A percentile compares a stretch with the other conserved stretches of the same genome.
These are phyloP conservation scores for Dynastes hyllus DNA, from an alignment of 2,888 invertebrate species.

Conservation along the genomic window DNA sequence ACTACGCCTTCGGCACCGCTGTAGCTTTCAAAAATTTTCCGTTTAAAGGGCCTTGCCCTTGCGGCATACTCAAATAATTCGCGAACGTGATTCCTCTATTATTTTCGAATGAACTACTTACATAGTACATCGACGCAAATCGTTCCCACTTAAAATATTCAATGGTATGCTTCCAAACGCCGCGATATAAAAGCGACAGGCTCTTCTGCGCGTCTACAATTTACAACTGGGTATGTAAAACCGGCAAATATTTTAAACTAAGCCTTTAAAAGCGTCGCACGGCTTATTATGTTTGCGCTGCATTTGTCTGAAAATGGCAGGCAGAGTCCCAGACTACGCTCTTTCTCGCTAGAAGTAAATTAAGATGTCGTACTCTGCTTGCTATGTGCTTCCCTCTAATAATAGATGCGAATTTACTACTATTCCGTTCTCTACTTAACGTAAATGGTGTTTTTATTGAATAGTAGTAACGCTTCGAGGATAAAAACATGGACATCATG, in stretches of 20 bases:
- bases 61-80: background rate
- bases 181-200: background rate
- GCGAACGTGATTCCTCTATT: background rate
- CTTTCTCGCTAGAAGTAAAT: background rate
- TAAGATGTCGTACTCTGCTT: background rate
- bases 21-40: too few relatives aligned
- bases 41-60: too few relatives aligned
- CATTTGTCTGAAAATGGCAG: conserved; percentile 10
- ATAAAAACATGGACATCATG: too few relatives aligned
- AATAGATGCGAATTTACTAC: background rate
- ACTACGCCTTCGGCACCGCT: too few relatives aligned
- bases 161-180: background rate
- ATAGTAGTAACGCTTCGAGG: too few relatives aligned
- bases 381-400: background rate
- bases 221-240: background rate
- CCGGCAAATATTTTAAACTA: conserved; percentile 37
- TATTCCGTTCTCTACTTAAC: too few relatives aligned
- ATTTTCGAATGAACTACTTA: background rate
- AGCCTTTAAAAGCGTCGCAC: conserved; percentile 40
- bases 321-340: background rate
- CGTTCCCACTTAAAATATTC: background rate
- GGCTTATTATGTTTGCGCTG: conserved; percentile 27
- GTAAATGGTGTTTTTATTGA: too few relatives aligned
- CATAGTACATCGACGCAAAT: background rate
- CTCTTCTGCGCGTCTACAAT: background rate